phyloP scores from a whole-genome alignment of 1,140 invertebrate genomes.

The Colletes latitarsis region DNA sequence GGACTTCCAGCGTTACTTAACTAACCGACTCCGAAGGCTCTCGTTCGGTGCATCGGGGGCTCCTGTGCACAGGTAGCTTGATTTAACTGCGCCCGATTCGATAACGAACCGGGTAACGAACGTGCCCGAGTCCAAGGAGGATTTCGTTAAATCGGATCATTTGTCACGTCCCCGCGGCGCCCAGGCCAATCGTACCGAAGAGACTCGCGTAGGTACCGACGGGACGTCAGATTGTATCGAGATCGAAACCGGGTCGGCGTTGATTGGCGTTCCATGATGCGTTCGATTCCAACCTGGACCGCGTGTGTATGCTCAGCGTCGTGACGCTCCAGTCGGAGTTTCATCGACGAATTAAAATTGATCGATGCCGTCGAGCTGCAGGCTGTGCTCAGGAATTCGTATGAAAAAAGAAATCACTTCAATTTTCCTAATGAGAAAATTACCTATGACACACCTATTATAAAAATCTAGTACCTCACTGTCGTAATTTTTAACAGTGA shows the following conservation, averaged over 20 bases:
- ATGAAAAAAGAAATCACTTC: conserved; percentile 20
- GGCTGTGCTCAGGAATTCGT: conserved; percentile 1
- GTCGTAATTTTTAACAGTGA: no score
- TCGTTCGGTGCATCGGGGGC: neutral
- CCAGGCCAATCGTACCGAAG: conserved; percentile 19
- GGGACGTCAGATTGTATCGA: conserved; percentile 61
- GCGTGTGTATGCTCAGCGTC: conserved; percentile 33
- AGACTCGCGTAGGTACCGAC: conserved; percentile 30
- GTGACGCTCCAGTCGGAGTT: neutral
- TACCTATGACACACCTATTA: no score
- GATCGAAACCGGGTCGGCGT: conserved; percentile 49
- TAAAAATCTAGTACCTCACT: no score
- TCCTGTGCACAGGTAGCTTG: conserved; percentile 32
- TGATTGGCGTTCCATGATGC: conserved; percentile 60
- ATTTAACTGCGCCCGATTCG: conserved; percentile 44
- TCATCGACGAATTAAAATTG: conserved; percentile 62
- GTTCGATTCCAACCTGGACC: conserved; percentile 36
- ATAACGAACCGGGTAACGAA: conserved; percentile 63
- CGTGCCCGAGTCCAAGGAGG: conserved; percentile 33
- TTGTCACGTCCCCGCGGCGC: conserved; percentile 57
- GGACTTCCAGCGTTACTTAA: conserved; percentile 25
- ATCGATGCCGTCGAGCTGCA: conserved; percentile 46
- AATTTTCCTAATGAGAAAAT: no score
- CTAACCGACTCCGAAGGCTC: conserved; percentile 18
- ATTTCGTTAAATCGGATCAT: conserved; percentile 67